These are phyloP conservation scores for Ciconia maguari DNA, from an alignment of 2,113 vertebrate species.

Conservation along the genomic window DNA sequence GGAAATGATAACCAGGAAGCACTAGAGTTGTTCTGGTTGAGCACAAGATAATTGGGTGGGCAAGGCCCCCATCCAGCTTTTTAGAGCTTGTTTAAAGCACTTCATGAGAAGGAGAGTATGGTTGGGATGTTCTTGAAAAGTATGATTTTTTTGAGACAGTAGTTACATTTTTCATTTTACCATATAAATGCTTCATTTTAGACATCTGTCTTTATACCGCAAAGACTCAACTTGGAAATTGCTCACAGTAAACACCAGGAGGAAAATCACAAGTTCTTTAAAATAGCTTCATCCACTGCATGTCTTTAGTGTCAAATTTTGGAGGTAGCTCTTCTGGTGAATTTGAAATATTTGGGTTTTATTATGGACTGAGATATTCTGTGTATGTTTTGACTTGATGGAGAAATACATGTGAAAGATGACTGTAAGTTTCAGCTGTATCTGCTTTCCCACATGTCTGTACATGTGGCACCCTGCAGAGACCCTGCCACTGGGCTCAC, in stretches of 20 bases:
- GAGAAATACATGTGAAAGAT: background rate
- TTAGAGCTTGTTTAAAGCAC: background rate
- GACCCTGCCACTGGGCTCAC: background rate
- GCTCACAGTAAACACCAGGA: background rate
- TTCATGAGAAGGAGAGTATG: background rate
- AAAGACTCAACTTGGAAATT: background rate
- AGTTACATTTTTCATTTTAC: background rate
- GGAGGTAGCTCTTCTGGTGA: background rate
- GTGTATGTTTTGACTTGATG: background rate
- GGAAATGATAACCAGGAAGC: background rate
- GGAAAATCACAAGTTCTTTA: background rate
- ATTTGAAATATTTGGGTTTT: background rate
- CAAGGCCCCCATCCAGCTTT: background rate
- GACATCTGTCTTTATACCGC: background rate
- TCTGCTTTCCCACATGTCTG: background rate
- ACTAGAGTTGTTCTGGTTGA: background rate
- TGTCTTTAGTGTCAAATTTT: background rate
- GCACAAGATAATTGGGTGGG: background rate
- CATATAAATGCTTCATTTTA: background rate
- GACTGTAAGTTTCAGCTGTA: background rate
- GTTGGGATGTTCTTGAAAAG: background rate
- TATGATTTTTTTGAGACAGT: background rate
- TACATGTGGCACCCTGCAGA: background rate
- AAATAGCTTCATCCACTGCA: background rate
- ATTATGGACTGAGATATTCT: background rate